These are phyloP conservation scores for Nomia melanderi DNA, from an alignment of 1,140 invertebrate species.

Conservation along the genomic window DNA sequence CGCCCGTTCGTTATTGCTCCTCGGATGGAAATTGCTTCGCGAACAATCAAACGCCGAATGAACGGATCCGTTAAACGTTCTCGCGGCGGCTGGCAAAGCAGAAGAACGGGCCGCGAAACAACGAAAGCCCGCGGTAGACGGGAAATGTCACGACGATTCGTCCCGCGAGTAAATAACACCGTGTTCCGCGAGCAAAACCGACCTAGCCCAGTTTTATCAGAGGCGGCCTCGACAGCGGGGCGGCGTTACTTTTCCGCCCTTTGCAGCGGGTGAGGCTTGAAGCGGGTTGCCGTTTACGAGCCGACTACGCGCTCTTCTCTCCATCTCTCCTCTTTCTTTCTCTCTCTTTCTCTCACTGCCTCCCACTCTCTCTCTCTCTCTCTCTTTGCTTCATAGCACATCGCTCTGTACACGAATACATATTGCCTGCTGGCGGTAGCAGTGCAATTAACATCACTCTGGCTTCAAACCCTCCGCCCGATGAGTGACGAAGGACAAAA, in stretches of 20 bases:
- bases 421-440: conserved; percentile 69
- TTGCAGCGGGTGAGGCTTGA: neutral
- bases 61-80: too few relatives aligned
- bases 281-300: conserved; percentile 48
- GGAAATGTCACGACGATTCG: conserved; percentile 22
- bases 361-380: conserved; percentile 11
- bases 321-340: too few relatives aligned
- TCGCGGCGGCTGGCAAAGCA: neutral
- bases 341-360: neutral
- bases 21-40: too few relatives aligned
- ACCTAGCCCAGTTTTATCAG: conserved; percentile 43
- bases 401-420: conserved; percentile 64
- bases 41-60: too few relatives aligned
- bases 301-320: conserved; percentile 39
- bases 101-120: conserved; percentile 11
- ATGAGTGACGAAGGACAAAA: conserved; percentile 44
- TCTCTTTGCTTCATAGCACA: conserved; percentile 26
- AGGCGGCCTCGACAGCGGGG: neutral
- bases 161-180: conserved; percentile 26
- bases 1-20: too few relatives aligned
- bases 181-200: conserved; percentile 3
- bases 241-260: conserved; percentile 50
- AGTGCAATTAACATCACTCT: conserved; percentile 70
- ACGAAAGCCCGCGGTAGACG: conserved; percentile 13
- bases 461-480: conserved; percentile 56